A percentile compares a stretch with the other conserved stretches of the same genome.
Conservation (phyloP, 1,140 invertebrate genomes). For the Nixonia krombeini region DNA sequence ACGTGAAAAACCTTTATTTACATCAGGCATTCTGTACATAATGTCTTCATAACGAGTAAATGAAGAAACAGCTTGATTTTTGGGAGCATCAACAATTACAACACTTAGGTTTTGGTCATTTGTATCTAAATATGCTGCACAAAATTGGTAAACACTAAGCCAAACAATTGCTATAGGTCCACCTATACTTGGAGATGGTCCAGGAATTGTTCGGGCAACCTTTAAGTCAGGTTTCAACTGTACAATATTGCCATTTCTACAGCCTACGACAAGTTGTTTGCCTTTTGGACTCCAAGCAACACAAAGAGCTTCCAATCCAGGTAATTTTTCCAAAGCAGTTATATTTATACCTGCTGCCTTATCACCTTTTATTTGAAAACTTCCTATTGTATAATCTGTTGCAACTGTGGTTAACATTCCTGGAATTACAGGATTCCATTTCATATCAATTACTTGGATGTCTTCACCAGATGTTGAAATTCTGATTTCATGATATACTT, state of each 20-base stretch:
- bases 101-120: constrained; percentile 63
- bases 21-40: constrained; percentile 69
- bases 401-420: constrained; percentile 61
- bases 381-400: constrained; percentile 62
- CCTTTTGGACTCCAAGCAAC: constrained; percentile 85
- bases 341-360: constrained; percentile 48
- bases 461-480: constrained; percentile 41
- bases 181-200: constrained; percentile 62
- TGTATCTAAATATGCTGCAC: constrained; percentile 71
- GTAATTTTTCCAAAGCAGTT: constrained; percentile 50
- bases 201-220: constrained; percentile 73
- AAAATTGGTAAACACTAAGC: constrained; percentile 77
- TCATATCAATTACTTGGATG: constrained; percentile 53
- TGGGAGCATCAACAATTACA: constrained; percentile 73
- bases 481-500: constrained; percentile 56
- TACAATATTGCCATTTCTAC: constrained; percentile 74
- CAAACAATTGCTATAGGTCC: constrained; percentile 74
- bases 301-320: constrained; percentile 59
- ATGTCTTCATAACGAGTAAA: constrained; percentile 76
- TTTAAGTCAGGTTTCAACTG: constrained; percentile 80
- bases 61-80: constrained; percentile 68
- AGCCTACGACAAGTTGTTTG: constrained; percentile 81
- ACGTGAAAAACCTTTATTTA: constrained; percentile 46
- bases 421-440: constrained; percentile 66
- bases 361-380: constrained; percentile 59